phyloP scores from a whole-genome alignment of 2,797 vertebrate species.

The Rhinogobio ventralis region DNA sequence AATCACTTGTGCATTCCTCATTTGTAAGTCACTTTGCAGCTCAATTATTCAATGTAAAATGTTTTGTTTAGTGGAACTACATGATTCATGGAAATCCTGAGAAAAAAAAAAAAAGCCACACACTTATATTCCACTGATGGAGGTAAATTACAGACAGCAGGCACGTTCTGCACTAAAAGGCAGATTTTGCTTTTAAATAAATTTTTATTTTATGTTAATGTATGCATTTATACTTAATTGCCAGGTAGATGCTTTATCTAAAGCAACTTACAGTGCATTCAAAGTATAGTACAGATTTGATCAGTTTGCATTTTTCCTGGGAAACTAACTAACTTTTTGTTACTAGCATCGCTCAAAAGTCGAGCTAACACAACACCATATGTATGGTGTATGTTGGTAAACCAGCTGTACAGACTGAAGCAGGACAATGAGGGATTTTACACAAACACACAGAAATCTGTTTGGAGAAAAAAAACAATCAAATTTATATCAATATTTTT shows the following conservation, averaged over 20 bases:
- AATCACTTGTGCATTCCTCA: slow-evolving; percentile 5
- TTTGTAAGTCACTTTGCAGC: neutral
- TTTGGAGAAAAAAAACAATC: rapidly evolving
- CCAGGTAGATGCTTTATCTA: neutral
- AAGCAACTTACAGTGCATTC: neutral
- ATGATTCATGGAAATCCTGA: slow-evolving; percentile 2
- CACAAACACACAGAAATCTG: neutral
- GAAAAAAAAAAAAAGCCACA: neutral
- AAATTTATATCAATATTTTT: neutral
- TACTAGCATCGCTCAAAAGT: neutral
- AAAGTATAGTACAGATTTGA: neutral
- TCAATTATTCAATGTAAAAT: neutral
- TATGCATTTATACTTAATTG: neutral
- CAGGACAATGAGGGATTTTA: neutral
- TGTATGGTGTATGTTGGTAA: neutral
- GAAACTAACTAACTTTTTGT: neutral
- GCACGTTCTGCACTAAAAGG: neutral
- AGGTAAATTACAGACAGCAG: slow-evolving; percentile 14
- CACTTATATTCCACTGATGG: slow-evolving; percentile 11
- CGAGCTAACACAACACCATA: neutral
- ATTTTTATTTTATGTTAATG: slow-evolving; percentile 9
- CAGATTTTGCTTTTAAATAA: slow-evolving; percentile 16
- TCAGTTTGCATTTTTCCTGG: neutral
- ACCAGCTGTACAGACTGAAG: neutral
- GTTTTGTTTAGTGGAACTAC: slow-evolving; percentile 2